Base-by-base conservation (phyloP, 2,888 invertebrate genomes). In the Ligdia adustata region DNA sequence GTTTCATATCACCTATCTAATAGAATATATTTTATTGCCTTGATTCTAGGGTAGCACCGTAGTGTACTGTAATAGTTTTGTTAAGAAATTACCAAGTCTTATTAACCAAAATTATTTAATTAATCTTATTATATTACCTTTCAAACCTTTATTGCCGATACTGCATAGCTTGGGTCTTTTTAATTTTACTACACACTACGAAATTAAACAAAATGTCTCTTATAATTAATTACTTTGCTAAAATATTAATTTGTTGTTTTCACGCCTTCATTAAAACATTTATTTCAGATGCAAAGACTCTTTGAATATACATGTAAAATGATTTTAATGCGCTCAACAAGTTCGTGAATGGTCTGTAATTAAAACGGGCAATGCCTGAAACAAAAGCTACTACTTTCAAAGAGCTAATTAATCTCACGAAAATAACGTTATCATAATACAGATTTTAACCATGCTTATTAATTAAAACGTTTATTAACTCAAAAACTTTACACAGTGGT, bases 391-490 rank as follows among this genome's bases (percentile, higher is more conserved):
- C 15, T 34, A 13, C 34, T 26, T 38, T 18, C 26, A 18, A 38
- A 37, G 13, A 26, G 29, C 22, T 38, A 44, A 44, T 37, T 44
- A 29, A 44, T 18, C 18, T 3, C 35, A 1, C 7, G 16, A 18
- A 32, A 38, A 32, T 31, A 44, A 32, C 32, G 26, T 16, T 14
- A 34, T 14, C 32, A 20, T 18, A 16, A 13, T 20, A 13, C 24
- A 34, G 22, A 34, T 31, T 44, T 26, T 9, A 44, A 44, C 37
- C 35, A 44, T 16, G 32, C 5, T 18, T 44, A 11, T 38, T 18
- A 38, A 35, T 37, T 44, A 16, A 9, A 31, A 24, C 31, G 18
- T 26, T 20, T 26, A 32, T 20, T 44, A 4, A 44, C 16, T 38
- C 32, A 13, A 15, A 44, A 44, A 38, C 31, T 44, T 26, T 18